Evolutionary conservation across 2,113 vertebrate species (phyloP), one percentile per base, ranked within the genome.

Genomic region (Cepphus grylle): DNA sequence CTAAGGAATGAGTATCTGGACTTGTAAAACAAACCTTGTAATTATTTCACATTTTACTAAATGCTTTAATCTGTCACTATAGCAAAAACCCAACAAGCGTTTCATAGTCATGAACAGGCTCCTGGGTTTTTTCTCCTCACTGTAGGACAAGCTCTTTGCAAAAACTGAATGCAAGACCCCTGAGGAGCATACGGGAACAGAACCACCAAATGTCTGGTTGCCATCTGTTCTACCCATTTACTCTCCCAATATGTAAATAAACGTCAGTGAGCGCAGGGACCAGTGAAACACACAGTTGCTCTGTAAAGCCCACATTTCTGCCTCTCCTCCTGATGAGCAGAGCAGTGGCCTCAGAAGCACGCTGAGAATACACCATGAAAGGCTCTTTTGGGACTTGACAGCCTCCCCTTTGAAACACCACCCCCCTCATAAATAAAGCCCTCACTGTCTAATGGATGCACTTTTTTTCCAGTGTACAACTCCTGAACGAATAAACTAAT

Each of bases 221-320:
- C 98, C 98, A 98, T 99, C 98, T 98, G 98, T 98, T 98, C 97
- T 98, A 97, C 96, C 96, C 97, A 96, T 98, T 97, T 98, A 98
- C 96, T 98, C 97, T 97, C 95, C 97, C 97, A 97, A 95, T 97
- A 97, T 97, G 98, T 98, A 98, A 98, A 98, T 98, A 98, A 98
- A 98, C 97, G 96, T 95, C 97, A 98, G 97, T 40, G 91, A 97
- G 97, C 96, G 4, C 90, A 90, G 94, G 97, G 94, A 96, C 93
- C 97, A 86, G 95, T 96, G 94, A 96, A 96, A 98, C 97, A 97
- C 94, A 96, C 94, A 88, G 96, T 96, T 96, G 97, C 97, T 98
- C 97, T 97, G 96, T 97, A 93, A 98, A 98, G 96, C 96, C 97
- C 98, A 96, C 97, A 97, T 97, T 98, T 97, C 97, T 98, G 97